Base-by-base conservation (phyloP, 2,888 invertebrate species). In the Chrysotoxum bicinctum region DNA sequence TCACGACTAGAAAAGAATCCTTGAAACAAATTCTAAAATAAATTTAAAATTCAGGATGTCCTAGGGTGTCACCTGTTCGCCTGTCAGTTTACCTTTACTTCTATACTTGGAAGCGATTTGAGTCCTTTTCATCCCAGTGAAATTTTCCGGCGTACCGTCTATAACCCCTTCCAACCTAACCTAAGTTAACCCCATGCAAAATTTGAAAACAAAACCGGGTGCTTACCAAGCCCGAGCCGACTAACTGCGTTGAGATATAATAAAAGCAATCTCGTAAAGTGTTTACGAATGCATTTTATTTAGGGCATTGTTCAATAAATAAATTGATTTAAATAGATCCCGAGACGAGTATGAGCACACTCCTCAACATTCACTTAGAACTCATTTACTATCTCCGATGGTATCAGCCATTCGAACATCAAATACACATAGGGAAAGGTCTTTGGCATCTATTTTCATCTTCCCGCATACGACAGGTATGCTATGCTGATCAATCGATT, bases 401-500 rank as follows among this genome's bases (percentile, higher is more conserved):
- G 12, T 16, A 16, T 43, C 26, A 62, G 30, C 3, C 62, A 62
- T 40, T 10, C 30, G 0, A 50, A 50, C 12, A 7, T 10, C 21
- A 14, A 26, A 64, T 10, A 23, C 5, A 64, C 19, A 40, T n/a
- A 3, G 9, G 16, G 12, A 32, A 14, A 64, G 64, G 45, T 64
- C 64, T 64, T 19, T 45, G 45, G 45, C 64, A 45, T 30, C 14
- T 64, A 45, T 45, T 32, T 64, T 19, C 7, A 64, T 64, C 16
- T 62, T 43, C 62, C 62, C 43, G 23, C 48, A 45, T 21, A 56
- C 30, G 32, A 1, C 6, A 56, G 56, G 19, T 23, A n/a, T 40
- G 26, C 10, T 6, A 23, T 48, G 35, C 21, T 35, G 50, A 84
- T 80, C 80, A 84, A 84, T 84, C 75, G 80, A 75, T 78, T 40